Evolutionary conservation across 2,113 vertebrate genomes (phyloP), one percentile per base, ranked within the genome.

Genomic region (Columba janthina): DNA sequence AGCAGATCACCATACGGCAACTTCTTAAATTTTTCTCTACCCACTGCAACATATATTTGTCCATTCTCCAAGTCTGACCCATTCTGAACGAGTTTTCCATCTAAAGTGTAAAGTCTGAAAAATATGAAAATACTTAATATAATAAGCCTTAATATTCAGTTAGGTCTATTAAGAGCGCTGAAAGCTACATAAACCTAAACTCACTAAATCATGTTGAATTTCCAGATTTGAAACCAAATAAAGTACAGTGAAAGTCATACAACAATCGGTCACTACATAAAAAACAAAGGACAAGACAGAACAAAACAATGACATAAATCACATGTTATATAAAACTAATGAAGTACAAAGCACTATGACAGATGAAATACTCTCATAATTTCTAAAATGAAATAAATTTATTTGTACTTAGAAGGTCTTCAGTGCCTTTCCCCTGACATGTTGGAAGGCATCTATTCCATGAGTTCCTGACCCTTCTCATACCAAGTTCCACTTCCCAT

Each of bases 21-120:
- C 91, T 98, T 99, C 97, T 99, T 99, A 95, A 99, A 99, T 89
- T 97, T 99, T 64, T 99, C 99, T 97, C 99, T 98, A 86, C 99
- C 99, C 15, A 98, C 99, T 25, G 99, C 99, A 75, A 99, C 98
- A 46, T 99, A 99, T 78, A 99, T 99, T 95, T 99, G 99, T 36
- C 99, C 99, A 1, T 98, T 98, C 95, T 99, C 99, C 94, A 99
- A 94, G 54, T 99, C 98, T 50, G 97, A 97, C 19, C 99, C 99
- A 40, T 98, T 98, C 50, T 97, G 98, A 81, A 99, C 70, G 73
- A 98, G 98, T 31, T 98, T 98, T 89, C 99, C 99, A 86, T 99
- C 98, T 84, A 98, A 97, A 15, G 98, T 99, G 91, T 98, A 99
- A 54, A 99, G 98, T 90, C 99, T 99, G 97, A 46, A 96, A 97